phyloP scores from a whole-genome alignment of 37 sponge, comb jelly and placozoan genomes.

The Cladorhizidae sp. region DNA sequence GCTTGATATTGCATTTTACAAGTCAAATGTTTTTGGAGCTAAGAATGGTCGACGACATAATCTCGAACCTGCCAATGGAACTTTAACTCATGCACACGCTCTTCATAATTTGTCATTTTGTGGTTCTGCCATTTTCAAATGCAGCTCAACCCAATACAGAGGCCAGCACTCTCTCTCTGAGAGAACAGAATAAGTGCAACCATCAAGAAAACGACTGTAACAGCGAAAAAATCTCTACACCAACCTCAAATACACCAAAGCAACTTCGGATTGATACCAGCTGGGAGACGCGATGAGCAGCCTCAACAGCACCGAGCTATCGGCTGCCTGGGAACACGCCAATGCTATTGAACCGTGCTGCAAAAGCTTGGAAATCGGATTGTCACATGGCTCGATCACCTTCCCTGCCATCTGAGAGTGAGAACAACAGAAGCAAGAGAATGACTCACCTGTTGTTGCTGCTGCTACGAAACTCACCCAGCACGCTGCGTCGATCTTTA shows the following conservation, averaged over 20 bases:
- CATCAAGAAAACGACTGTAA: too few relatives aligned
- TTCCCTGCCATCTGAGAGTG: not conserved
- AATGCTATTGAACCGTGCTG: slow-evolving; percentile 1
- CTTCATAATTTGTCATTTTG: too few relatives aligned
- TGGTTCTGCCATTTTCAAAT: too few relatives aligned
- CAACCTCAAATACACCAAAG: not conserved
- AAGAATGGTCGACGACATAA: too few relatives aligned
- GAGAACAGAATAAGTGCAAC: too few relatives aligned
- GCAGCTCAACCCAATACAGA: too few relatives aligned
- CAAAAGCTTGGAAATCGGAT: slow-evolving; percentile 1
- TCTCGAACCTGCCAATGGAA: too few relatives aligned
- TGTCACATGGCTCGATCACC: not conserved
- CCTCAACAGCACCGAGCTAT: not conserved
- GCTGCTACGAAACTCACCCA: not conserved
- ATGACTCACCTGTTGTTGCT: not conserved
- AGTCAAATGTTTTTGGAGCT: too few relatives aligned
- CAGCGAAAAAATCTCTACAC: not conserved
- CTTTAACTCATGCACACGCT: too few relatives aligned
- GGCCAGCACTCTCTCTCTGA: too few relatives aligned
- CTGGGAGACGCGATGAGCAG: not conserved
- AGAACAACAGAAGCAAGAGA: not conserved
- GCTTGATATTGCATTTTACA: too few relatives aligned
- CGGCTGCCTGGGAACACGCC: not conserved
- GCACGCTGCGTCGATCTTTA: not conserved
- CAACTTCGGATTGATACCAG: not conserved